Base-by-base conservation (phyloP, 1,140 invertebrate genomes). In the Aphidius gifuensis region DNA sequence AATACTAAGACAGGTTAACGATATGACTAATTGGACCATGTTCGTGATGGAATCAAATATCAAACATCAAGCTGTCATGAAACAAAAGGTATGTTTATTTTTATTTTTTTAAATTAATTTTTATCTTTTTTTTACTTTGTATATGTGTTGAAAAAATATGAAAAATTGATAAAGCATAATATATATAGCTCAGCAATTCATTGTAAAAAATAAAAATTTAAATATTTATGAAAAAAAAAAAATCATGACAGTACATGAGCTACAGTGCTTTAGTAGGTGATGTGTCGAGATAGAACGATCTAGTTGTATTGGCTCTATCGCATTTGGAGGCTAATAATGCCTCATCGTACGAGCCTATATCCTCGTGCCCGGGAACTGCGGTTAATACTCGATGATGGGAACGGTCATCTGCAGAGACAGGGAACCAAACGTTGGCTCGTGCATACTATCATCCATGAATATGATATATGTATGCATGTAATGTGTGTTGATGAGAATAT, bases 381-480 rank as follows among this genome's bases (percentile, higher is more conserved):
- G 79, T 81, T 81, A 81, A 81, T 81, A 81, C 78, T 81, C 79
- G 77, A 81, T 81, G 79, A 80, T 81, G 78, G 77, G 79, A 81
- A 80, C 79, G 77, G 79, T 81, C 79, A 81, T 81, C 77, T 81
- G 79, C 79, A 81, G 79, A 80, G 77, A 80, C 76, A 80, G 74
- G 69, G 65, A 65, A 78, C 70, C 70, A 73, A 69, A 71, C 9
- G 51, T 54, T 61, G 59, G 56, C 65, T 66, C 65, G 59, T 58
- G 59, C 54, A 54, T 68, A 71, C 73, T 70, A 75, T 71, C 73
- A 76, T 77, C 76, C 74, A 72, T 69, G 11, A 73, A 71, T 54
- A 57, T 59, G 62, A 58, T 53, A 59, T 63, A 58, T 56, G 54
- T 55, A 43, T 59, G 48, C 45, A 68, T 64, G 68, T 69, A 50